Evolutionary conservation across 2,113 vertebrate genomes (phyloP), one percentile per base, ranked within the genome.

Genomic region (Takifugu bimaculatus): DNA sequence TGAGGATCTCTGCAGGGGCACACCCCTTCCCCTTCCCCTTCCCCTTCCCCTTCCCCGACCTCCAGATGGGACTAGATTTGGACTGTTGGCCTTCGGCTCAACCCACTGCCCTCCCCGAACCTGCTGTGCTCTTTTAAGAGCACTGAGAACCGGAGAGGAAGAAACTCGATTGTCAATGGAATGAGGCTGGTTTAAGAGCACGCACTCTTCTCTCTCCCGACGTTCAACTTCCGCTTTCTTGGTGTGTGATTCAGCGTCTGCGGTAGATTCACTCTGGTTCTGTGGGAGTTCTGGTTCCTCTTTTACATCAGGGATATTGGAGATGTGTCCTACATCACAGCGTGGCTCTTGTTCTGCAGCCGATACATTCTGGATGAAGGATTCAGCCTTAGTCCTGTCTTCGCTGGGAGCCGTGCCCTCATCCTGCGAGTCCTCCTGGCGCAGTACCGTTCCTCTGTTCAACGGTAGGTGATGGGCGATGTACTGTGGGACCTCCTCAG

Each of bases 1-100:
- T 56, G 92, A 93, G 63, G 96, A 94, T 35, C 96, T 92, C 74
- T 92, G 86, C 2, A 98, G 74, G 13, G 93, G 93, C 70, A 77
- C 88, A 77, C 0, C 87, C 81, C 67, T 12, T 4, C 0, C 88
- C 81, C 65, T 48, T 13, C 43, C 88, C 81, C 54, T n/a, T n/a
- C 0, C 87, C 81, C 67, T 12, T 4, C 0, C 88, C 81, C 65
- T 48, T 13, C 43, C 88, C 81, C 54, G 20, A 25, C 58, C 88
- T 69, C 29, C 74, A 51, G 63, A 87, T 77, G 20, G 85, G 68
- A 6, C 13, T 47, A 9, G 49, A 28, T 9, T 26, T 14, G 4
- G 59, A 70, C 28, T 81, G 69, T 2, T 82, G 57, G 43, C 56
- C 45, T 39, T 45, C 2, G 25, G 43, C 7, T 54, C 7, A 0